Base-by-base conservation (phyloP, 2,113 vertebrate genomes). In the Lophura nycthemera region DNA sequence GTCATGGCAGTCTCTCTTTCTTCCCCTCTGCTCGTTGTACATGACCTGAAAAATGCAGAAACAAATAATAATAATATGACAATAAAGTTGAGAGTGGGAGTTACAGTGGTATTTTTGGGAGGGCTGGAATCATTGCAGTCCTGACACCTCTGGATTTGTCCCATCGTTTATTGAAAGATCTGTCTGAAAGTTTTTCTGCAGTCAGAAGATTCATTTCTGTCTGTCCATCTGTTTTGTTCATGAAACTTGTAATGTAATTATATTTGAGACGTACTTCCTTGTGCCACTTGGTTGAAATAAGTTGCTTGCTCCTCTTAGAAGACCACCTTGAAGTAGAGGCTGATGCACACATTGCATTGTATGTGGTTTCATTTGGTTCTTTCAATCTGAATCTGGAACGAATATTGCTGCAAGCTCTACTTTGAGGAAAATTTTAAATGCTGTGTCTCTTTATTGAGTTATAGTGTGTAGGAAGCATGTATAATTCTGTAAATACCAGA, bases 1-100 rank as follows among this genome's bases (percentile, higher is more conserved):
- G 48, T 84, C 38, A 6, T 22, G 45, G 54, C 40, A 24, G 65
- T 72, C 43, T 30, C 7, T 69, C 27, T 21, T 79, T 42, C 32
- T 60, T 16, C 12, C 10, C 1, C 16, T 12, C 6, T 0, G 1
- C 13, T 52, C 38, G 7, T 78, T 61, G 1, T 10, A 19, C 40
- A 8, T 50, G 60, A 38, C 24, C 56, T 74, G n/a, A 61, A 57
- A 57, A 71, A 83, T 22, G 52, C 36, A 16, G 6, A 4, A 34
- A 4, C 8, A 50, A 32, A 14, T 47, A 47, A 47, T 50, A 25
- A 50, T 50, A 25, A 25, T 14, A 25, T 50, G 24, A 50, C 25
- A 50, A 25, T 50, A 19, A 38, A 17, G 29, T 1, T 66, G 54
- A 38, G 60, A 73, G 19, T 66, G 47, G 30, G 47, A 73, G 19